These are phyloP conservation scores for Ericerus pela DNA, from an alignment of 1,140 invertebrate species.

Conservation along the genomic window DNA sequence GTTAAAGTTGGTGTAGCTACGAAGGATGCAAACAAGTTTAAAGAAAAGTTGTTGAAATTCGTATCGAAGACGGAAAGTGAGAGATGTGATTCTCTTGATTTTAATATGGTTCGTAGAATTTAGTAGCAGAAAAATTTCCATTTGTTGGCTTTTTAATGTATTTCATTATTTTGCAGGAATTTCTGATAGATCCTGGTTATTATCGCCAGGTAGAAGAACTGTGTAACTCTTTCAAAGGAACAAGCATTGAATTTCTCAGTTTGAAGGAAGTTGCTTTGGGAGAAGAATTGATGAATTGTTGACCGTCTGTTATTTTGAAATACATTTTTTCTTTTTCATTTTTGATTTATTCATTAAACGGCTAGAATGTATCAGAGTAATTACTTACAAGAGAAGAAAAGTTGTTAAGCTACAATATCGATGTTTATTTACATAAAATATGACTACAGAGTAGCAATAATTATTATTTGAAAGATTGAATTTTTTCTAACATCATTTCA, in stretches of 20 bases:
- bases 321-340: neutral
- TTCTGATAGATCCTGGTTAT: constrained; percentile 84
- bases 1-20: constrained; percentile 55
- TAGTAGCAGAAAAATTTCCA: neutral
- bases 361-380: neutral
- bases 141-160: constrained; percentile 14
- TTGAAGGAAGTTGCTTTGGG: constrained; percentile 84
- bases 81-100: constrained; percentile 54
- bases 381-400: neutral
- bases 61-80: constrained; percentile 63
- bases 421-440: neutral
- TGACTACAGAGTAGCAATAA: neutral
- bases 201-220: constrained; percentile 77
- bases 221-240: constrained; percentile 66
- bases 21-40: constrained; percentile 64
- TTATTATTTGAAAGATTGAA: constrained; percentile 27
- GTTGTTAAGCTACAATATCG: neutral
- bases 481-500: constrained; percentile 53
- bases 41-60: constrained; percentile 58
- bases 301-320: neutral
- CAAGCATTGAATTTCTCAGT: constrained; percentile 69
- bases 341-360: neutral
- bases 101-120: constrained; percentile 42
- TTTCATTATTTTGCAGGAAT: constrained; percentile 38
- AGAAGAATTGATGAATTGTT: constrained; percentile 51